Percentiles rank a stretch among this genome's conserved stretches.
phyloP scores from a whole-genome alignment of 2,888 invertebrate species.

The Sipha maydis region DNA sequence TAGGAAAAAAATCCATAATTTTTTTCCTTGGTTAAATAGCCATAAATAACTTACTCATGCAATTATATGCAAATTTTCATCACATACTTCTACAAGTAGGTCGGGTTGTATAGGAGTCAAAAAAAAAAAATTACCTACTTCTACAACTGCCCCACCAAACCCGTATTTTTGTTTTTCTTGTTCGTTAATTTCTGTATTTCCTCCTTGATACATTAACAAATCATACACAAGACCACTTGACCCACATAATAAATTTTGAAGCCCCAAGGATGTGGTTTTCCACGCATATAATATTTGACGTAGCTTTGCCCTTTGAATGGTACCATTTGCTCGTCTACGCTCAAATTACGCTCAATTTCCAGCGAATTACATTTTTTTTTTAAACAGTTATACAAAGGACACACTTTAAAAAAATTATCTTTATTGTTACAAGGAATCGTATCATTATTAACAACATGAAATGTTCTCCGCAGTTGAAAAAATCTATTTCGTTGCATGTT shows the following conservation, averaged over 20 bases:
- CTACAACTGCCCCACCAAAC: background rate
- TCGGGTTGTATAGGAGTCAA: background rate
- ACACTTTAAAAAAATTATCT: slow-evolving; percentile 64
- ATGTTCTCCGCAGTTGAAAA: background rate
- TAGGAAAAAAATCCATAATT: too few species aligned
- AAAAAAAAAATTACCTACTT: slow-evolving; percentile 8
- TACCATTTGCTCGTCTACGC: slow-evolving; percentile 66
- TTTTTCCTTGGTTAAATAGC: slow-evolving; percentile 8
- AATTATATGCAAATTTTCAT: slow-evolving; percentile 12
- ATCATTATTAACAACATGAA: background rate
- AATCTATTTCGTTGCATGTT: slow-evolving; percentile 15
- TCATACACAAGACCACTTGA: slow-evolving; percentile 65
- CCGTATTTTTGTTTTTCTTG: slow-evolving; percentile 12
- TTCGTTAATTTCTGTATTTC: slow-evolving; percentile 21
- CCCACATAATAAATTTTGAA: slow-evolving; percentile 65
- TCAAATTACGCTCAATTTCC: slow-evolving; percentile 60
- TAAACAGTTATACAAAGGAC: slow-evolving; percentile 64
- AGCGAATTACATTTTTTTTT: slow-evolving; percentile 62
- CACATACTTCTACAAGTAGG: background rate
- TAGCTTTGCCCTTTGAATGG: slow-evolving; percentile 64
- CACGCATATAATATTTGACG: slow-evolving; percentile 65
- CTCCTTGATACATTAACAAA: slow-evolving; percentile 66
- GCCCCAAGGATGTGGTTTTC: slow-evolving; percentile 65
- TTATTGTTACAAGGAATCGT: background rate
- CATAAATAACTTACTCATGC: background rate